Evolutionary conservation across 1,140 invertebrate species (phyloP).

Genomic region (Temnothorax nylanderi): DNA sequence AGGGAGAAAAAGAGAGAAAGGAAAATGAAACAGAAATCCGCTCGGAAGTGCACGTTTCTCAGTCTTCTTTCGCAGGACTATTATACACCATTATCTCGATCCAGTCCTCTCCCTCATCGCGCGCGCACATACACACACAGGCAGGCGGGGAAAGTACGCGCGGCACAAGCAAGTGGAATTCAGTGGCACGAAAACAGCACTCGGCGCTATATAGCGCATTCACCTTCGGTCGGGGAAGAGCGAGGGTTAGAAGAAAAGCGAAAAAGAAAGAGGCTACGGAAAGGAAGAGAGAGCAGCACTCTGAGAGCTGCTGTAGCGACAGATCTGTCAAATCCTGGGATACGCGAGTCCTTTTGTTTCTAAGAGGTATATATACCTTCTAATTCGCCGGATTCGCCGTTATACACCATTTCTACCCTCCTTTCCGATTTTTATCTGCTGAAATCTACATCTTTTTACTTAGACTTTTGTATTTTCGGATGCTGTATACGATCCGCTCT

Average conservation of each 20-base stretch:
- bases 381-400: neutral
- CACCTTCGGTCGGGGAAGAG: slow-evolving; percentile 26
- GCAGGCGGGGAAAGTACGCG: slow-evolving; percentile 8
- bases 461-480: neutral
- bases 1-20: neutral
- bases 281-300: slow-evolving; percentile 20
- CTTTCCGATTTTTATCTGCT: neutral
- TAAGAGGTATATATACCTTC: neutral
- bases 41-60: slow-evolving; percentile 51
- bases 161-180: slow-evolving; percentile 32
- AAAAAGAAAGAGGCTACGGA: slow-evolving; percentile 7
- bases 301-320: slow-evolving; percentile 26
- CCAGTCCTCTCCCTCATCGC: neutral
- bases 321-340: slow-evolving; percentile 39
- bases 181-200: slow-evolving; percentile 43
- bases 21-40: slow-evolving; percentile 58
- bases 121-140: neutral
- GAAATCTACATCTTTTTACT: slow-evolving; percentile 7
- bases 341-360: neutral
- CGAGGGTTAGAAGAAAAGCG: neutral
- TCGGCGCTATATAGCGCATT: slow-evolving; percentile 21
- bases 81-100: slow-evolving; percentile 65
- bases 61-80: slow-evolving; percentile 56
- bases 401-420: neutral
- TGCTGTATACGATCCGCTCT: neutral